Conservation (phyloP, 1,140 invertebrate species). For the Gonatopus flavifemur region DNA sequence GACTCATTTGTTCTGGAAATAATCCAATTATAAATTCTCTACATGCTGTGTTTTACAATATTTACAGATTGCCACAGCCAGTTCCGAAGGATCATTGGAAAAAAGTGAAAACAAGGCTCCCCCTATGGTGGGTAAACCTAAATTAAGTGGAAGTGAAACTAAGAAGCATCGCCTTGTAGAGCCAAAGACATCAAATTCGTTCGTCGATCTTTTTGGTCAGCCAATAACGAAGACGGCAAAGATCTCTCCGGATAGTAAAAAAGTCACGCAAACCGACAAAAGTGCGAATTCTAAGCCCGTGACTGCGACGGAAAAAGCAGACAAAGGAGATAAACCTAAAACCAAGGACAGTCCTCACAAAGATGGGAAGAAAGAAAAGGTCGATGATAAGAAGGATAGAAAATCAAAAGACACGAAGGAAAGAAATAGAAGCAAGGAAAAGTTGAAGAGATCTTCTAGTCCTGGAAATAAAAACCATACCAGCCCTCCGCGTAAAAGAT, state of each 20-base stretch:
- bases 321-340: conserved; percentile 69
- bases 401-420: conserved; percentile 66
- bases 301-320: conserved; percentile 50
- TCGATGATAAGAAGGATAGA: conserved; percentile 66
- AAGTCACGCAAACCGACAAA: conserved; percentile 53
- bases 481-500: conserved; percentile 41
- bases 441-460: conserved; percentile 66
- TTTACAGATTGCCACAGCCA: conserved; percentile 37
- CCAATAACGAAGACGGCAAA: conserved; percentile 72
- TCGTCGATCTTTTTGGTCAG: conserved; percentile 77
- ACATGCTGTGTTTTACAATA: background rate
- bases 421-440: conserved; percentile 63
- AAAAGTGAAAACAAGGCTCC: conserved; percentile 46
- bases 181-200: conserved; percentile 65
- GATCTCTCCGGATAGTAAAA: conserved; percentile 64
- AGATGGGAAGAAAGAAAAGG: conserved; percentile 61
- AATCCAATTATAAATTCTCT: no score
- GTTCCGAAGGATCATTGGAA: conserved; percentile 39
- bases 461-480: conserved; percentile 50
- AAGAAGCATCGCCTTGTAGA: conserved; percentile 67
- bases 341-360: conserved; percentile 61
- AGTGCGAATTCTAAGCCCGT: conserved; percentile 40
- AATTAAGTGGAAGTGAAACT: conserved; percentile 62
- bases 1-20: no score
- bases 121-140: conserved; percentile 68